Evolutionary conservation across 2,888 invertebrate species (phyloP).

Genomic region (Pediacus dermestoides): DNA sequence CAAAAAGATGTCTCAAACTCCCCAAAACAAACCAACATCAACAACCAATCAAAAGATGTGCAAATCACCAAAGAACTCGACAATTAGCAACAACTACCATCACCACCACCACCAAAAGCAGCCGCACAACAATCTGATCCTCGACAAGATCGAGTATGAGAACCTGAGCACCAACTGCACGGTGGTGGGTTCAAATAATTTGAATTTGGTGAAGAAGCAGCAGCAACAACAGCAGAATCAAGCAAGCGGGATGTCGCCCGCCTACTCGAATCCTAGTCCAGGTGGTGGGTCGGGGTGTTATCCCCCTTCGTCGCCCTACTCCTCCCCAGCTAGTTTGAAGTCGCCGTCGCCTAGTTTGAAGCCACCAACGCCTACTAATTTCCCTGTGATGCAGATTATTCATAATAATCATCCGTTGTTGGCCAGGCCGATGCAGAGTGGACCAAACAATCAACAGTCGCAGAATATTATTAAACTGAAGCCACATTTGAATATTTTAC

Average conservation of each 20-base stretch:
- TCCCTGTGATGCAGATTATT: slow-evolving; percentile 49
- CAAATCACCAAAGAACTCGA: slow-evolving; percentile 48
- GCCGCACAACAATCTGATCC: slow-evolving; percentile 16
- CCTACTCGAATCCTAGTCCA: slow-evolving; percentile 41
- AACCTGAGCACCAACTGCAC: slow-evolving; percentile 50
- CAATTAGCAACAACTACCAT: no score
- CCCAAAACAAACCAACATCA: no score
- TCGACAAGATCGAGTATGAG: slow-evolving; percentile 48
- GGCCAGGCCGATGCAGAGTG: slow-evolving; percentile 42
- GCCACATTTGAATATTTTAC: slow-evolving; percentile 49
- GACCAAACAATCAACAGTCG: slow-evolving; percentile 39
- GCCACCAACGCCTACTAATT: slow-evolving; percentile 48
- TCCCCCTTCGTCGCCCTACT: slow-evolving; percentile 46
- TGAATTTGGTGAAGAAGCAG: slow-evolving; percentile 49
- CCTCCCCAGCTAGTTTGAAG: slow-evolving; percentile 47
- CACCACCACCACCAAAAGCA: no score
- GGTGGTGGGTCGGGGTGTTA: no score
- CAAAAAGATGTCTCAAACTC: slow-evolving; percentile 48
- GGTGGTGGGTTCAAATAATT: slow-evolving; percentile 49
- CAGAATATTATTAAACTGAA: slow-evolving; percentile 49
- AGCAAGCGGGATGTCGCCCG: slow-evolving; percentile 45
- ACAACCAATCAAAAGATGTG: slow-evolving; percentile 48
- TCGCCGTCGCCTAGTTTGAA: slow-evolving; percentile 44
- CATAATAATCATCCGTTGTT: slow-evolving; percentile 44
- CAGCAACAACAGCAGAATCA: no score